Base-by-base conservation (phyloP, 2,888 invertebrate genomes). In the Lottia scabra region DNA sequence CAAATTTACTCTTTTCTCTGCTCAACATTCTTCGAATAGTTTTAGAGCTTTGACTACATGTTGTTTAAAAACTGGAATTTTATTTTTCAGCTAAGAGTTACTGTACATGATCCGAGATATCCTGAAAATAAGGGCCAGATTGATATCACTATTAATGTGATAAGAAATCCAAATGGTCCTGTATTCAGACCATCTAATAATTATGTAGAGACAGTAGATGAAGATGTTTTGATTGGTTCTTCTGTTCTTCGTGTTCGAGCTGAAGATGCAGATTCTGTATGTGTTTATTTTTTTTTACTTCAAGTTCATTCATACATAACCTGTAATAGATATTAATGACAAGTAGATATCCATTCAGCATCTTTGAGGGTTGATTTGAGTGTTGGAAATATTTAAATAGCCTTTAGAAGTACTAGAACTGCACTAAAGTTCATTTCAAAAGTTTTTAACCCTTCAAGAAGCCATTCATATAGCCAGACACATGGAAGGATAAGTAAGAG, bases 101-200 rank as follows among this genome's bases (percentile, higher is more conserved):
- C 81, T 44, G 82, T 82, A 6, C 85, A 83, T 74, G 85, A 87
- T 74, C 78, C 80, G 19, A 79, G 80, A 8, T 83, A 83, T 62
- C 85, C 86, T n/a, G 72, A 44, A 16, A 79, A 84, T 67, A 75
- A 74, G 26, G 83, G 80, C 62, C 81, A 82, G 6, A 75, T 84
- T 15, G 75, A 81, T 38, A 83, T 87, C 13, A 70, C 75, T 10
- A 82, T 88, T 44, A 68, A 74, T 10, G 84, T 88, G n/a, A 66
- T 69, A 0, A 76, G 87, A 15, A 87, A 88, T 72, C 80, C 80
- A 63, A 77, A 80, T 68, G 79, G 80, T 15, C 87, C 87, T 12
- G 74, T 81, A 10, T 87, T 87, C 78, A 65, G 63, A 13, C 77
- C 78, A 1, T 79, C 82, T 0, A 12, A 19, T 56, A 38, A 64